These are phyloP conservation scores for Apodemia mormo DNA, from an alignment of 2,888 invertebrate genomes.

Conservation along the genomic window DNA sequence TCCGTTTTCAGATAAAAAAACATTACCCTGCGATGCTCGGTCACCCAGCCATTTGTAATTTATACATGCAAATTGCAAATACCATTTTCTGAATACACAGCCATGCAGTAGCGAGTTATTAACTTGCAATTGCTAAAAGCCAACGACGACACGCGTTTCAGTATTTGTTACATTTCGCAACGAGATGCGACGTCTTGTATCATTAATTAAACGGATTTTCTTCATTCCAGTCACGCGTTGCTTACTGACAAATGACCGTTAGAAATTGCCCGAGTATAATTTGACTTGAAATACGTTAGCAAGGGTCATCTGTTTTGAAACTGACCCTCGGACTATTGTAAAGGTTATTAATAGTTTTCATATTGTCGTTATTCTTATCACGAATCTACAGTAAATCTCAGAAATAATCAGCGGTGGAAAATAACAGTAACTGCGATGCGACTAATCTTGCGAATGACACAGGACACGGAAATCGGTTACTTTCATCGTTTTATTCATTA, in stretches of 20 bases:
- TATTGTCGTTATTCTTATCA: neutral
- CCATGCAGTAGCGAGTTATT: neutral
- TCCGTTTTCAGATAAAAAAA: no score
- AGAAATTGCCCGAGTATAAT: constrained; percentile 21
- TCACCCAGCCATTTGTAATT: no score
- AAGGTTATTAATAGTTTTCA: neutral
- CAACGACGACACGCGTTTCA: neutral
- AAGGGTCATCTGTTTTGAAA: constrained; percentile 11
- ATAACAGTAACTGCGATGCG: no score
- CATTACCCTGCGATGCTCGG: no score
- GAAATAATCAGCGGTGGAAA: neutral
- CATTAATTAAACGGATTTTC: constrained; percentile 25
- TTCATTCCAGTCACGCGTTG: constrained; percentile 44
- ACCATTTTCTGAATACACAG: neutral
- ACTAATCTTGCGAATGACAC: no score
- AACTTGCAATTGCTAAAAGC: neutral
- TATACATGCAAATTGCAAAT: neutral
- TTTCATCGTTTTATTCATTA: no score
- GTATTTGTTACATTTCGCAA: neutral
- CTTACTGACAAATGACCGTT: constrained; percentile 47
- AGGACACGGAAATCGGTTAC: no score
- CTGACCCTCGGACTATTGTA: constrained; percentile 9
- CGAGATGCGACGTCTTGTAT: constrained; percentile 1
- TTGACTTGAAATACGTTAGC: constrained; percentile 14
- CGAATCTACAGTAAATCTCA: neutral